Evolutionary conservation across 2,888 invertebrate species (phyloP).

Genomic region (Saturnia japonica): DNA sequence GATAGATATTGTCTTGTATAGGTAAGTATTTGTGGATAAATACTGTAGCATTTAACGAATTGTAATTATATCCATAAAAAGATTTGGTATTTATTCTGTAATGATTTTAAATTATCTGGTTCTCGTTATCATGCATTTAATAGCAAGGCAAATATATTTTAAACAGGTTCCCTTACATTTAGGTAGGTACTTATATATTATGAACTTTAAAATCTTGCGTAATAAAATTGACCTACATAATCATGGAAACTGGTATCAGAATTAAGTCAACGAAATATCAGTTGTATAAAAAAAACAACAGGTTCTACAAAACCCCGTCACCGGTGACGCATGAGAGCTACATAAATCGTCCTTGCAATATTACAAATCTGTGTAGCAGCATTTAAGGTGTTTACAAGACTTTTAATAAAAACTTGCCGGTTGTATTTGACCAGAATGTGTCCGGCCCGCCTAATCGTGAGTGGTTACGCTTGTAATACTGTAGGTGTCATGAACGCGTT

Average conservation of each 20-base stretch:
- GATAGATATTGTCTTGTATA: too few species aligned
- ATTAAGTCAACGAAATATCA: background rate
- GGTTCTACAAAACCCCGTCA: background rate
- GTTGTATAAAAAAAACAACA: background rate
- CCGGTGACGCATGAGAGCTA: background rate
- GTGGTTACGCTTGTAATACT: too few species aligned
- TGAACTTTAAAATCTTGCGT: background rate
- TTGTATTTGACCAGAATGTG: too few species aligned
- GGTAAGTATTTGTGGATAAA: too few species aligned
- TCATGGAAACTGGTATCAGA: background rate
- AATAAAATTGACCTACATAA: background rate
- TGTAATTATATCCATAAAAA: background rate
- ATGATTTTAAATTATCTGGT: background rate
- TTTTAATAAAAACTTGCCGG: too few species aligned
- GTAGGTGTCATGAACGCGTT: too few species aligned
- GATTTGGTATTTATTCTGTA: background rate
- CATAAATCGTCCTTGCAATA: background rate
- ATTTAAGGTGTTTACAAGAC: too few species aligned
- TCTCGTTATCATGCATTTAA: background rate
- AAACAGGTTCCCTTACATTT: background rate
- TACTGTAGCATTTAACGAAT: too few species aligned
- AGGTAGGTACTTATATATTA: conserved; percentile 1
- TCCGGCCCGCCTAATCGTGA: too few species aligned
- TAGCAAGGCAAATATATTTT: background rate
- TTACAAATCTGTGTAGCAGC: background rate